Conservation (phyloP, 1,140 invertebrate genomes). For the Sitobion miscanthi region DNA sequence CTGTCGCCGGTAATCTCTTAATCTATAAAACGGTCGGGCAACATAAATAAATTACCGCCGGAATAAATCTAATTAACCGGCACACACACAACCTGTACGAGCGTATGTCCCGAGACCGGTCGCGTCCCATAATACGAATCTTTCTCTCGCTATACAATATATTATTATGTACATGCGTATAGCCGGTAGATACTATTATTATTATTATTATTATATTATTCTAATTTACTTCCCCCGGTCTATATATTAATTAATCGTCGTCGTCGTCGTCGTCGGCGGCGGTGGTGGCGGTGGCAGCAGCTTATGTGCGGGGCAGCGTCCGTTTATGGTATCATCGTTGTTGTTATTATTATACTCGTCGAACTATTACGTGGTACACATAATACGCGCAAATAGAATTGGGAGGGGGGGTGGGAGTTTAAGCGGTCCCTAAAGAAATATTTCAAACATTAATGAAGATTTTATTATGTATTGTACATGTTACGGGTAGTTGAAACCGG, state of each 20-base stretch:
- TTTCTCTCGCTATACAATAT: neutral
- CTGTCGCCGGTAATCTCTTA: slow-evolving; percentile 40
- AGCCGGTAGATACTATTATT: neutral
- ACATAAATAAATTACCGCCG: slow-evolving; percentile 43
- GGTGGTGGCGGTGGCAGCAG: neutral
- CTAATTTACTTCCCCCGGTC: neutral
- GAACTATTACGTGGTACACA: neutral
- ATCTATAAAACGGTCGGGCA: slow-evolving; percentile 40
- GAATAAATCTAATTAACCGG: slow-evolving; percentile 44
- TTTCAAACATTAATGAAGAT: neutral
- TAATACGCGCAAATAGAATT: neutral
- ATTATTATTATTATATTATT: neutral
- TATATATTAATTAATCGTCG: neutral
- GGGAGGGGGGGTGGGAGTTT: neutral
- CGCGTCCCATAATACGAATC: neutral
- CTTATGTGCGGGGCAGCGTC: neutral
- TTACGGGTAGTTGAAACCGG: neutral
- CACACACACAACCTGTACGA: neutral
- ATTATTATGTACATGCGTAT: neutral
- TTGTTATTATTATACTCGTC: neutral
- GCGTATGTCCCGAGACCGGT: neutral
- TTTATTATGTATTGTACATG: neutral
- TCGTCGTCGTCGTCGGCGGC: neutral
- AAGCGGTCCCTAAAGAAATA: neutral
- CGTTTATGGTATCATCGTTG: neutral